Evolutionary conservation across 2,113 vertebrate genomes (phyloP), one percentile per base, ranked within the genome.

Genomic region (Corvus cornix): DNA sequence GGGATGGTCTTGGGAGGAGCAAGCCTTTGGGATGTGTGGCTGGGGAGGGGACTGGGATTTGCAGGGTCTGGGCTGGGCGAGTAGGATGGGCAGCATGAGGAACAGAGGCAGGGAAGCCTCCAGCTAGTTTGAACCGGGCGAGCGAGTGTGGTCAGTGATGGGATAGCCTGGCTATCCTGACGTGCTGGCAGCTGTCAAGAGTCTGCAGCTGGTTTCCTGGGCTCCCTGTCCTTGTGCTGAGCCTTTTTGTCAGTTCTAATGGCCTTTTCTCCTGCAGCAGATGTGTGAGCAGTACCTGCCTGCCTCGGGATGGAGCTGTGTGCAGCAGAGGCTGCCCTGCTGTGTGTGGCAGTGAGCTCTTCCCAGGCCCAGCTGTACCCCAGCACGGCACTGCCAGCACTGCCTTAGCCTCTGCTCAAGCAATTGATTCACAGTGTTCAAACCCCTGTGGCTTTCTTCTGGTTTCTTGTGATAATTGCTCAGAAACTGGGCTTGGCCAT

Each of bases 161-260:
- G 43, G 13, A 19, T 44, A 44, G 31, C 74, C 18, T 58, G 23
- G 16, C 49, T 55, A 2, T 64, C 14, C 30, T 62, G 82, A 10
- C 0, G 0, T 81, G 55, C 51, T 5, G 5, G 9, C 51, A 60
- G 22, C 49, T 22, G 13, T 5, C 0, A 1, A 4, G 44, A 27
- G 39, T 11, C 59, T 43, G 64, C 44, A 70, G 37, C 55, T 49
- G 33, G 5, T 33, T 58, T 13, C 35, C 15, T 66, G 56, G 15
- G 30, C 55, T 84, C 41, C 0, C 27, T 77, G 44, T 69, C 41
- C 59, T 41, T 17, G 37, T 26, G 35, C 37, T 69, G 72, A 79
- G 46, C 28, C 14, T 37, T 56, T 52, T 24, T 53, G 30, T 55
- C 8, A 4, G 28, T 33, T 73, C 28, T 26, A 0, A 23, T 35